These are phyloP conservation scores for Epizoanthus illoricatus DNA, from an alignment of 92 coral and sea anemone genomes.

Conservation along the genomic window DNA sequence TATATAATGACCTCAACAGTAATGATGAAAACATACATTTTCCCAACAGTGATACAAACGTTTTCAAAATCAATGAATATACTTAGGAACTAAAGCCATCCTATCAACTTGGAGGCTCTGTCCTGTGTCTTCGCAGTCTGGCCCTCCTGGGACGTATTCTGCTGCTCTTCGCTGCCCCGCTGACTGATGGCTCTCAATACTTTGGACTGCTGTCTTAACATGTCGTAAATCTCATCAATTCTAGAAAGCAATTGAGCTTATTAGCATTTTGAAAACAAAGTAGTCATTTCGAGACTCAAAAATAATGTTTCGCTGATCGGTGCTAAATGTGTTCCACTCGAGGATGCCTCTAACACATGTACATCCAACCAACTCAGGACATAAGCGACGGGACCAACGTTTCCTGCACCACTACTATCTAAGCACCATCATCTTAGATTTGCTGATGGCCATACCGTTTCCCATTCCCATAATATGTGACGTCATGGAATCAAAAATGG, in stretches of 20 bases:
- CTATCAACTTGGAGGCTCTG: conserved; percentile 21
- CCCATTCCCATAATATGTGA: no score
- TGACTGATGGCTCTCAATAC: conserved; percentile 31
- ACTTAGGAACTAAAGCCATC: conserved; percentile 20
- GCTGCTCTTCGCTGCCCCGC: conserved; percentile 13
- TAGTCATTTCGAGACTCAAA: background rate
- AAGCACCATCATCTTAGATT: no score
- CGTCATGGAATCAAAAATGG: no score
- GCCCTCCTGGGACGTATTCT: background rate
- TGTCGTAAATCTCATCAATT: conserved; percentile 31
- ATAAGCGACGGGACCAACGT: no score
- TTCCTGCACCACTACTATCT: no score
- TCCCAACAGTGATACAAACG: background rate
- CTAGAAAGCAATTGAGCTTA: background rate
- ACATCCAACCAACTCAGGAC: no score
- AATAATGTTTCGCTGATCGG: background rate
- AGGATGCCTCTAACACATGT: no score
- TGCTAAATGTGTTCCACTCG: no score
- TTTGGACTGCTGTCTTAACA: conserved; percentile 28
- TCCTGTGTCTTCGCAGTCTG: conserved; percentile 1
- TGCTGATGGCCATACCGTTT: no score
- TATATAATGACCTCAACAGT: no score
- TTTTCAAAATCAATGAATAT: background rate
- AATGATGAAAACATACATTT: background rate
- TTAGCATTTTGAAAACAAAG: background rate